Evolutionary conservation across 2,113 vertebrate species (phyloP), one percentile per base, ranked within the genome.

Genomic region (Pseudonaja textilis): DNA sequence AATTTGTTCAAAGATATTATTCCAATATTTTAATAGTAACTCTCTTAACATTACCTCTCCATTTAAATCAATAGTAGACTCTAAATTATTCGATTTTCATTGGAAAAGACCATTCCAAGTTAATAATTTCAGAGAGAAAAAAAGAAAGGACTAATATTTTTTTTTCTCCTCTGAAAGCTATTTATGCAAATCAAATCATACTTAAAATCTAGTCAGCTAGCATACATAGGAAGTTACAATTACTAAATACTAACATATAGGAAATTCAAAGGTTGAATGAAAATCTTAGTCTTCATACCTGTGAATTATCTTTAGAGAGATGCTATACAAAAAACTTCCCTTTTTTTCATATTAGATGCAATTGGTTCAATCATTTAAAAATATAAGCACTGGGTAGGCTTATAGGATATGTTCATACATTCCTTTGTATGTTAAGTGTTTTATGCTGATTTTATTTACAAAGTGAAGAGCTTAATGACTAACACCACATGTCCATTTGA

Each of bases 151-250:
- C 50, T 22, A 81, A 42, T 22, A 81, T 42, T 81, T 39, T 57
- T 39, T 57, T 64, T 93, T 26, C 47, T 2, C 56, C n/a, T 90
- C 25, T 47, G 86, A 88, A 94, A 91, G 59, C 59, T 29, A 81
- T 42, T 16, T 4, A 59, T 74, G 61, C 25, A 92, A 95, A 91
- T 25, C 0, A 5, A 85, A 94, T 0, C 0, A 3, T 92, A 92
- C 42, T 87, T 89, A 92, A 94, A 87, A 96, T 94, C 45, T 91
- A 87, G 86, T 92, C 89, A 96, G 25, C 57, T 81, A 91, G 93
- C 52, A 61, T 95, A 91, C 5, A 0, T 91, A 94, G 89, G 89
- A 94, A 34, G 57, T 20, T 74, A 94, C 74, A 96, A 95, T 87
- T 91, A 94, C 14, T 91, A 90, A 45, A 22, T 39, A 74, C 22